These are phyloP conservation scores for Linurgus olivaceus DNA, from an alignment of 2,797 vertebrate genomes.

Conservation along the genomic window DNA sequence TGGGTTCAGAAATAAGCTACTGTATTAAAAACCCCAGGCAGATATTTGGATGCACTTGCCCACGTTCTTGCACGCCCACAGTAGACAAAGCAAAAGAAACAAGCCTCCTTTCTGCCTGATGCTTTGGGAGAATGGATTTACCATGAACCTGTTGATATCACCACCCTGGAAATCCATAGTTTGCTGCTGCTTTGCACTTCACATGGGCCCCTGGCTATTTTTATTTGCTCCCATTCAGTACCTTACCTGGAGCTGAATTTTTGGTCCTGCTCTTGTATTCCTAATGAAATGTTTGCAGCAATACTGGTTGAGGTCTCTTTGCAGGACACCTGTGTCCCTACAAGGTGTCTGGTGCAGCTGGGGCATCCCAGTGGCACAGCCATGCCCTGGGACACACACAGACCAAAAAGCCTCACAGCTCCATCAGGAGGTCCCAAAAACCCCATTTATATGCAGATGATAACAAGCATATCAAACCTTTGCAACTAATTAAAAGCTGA, in stretches of 20 bases:
- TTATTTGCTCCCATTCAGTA: neutral
- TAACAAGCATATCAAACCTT: neutral
- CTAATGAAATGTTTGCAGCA: rapidly evolving
- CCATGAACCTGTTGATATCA: neutral
- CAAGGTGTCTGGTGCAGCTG: neutral
- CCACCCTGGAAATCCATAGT: rapidly evolving
- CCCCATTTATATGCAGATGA: neutral
- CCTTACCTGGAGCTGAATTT: neutral
- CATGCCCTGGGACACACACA: neutral
- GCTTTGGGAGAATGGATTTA: neutral
- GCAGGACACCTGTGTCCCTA: neutral
- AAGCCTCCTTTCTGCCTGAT: neutral
- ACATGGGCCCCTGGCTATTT: neutral
- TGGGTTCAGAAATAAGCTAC: neutral
- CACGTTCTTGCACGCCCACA: neutral
- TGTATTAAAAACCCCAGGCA: neutral
- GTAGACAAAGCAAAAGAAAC: neutral
- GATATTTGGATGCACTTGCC: neutral
- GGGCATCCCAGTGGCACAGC: neutral
- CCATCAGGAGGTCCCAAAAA: neutral
- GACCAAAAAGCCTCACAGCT: neutral
- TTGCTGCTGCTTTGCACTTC: neutral
- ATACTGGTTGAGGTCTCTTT: neutral
- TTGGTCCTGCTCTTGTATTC: neutral
- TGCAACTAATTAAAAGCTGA: neutral